These are phyloP conservation scores for Limanda limanda DNA, from an alignment of 2,113 vertebrate genomes.

Conservation along the genomic window DNA sequence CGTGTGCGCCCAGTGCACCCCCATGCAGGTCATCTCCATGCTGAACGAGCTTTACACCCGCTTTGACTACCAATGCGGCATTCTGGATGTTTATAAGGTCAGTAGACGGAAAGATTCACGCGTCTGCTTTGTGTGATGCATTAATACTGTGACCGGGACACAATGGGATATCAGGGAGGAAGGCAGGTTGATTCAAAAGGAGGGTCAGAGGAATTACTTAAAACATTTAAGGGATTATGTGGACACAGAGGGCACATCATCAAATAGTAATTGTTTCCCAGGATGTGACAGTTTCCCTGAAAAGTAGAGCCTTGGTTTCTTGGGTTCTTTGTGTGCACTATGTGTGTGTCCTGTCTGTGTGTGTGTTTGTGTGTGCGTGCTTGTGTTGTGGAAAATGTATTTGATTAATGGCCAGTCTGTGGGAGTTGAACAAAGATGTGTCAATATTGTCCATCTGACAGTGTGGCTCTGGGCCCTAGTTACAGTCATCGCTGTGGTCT, in stretches of 20 bases:
- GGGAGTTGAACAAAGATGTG: constrained; percentile 67
- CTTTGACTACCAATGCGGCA: constrained; percentile 98
- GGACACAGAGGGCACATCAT: not conserved
- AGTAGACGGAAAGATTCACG: constrained; percentile 28
- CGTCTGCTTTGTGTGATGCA: not conserved
- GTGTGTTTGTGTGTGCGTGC: constrained; percentile 15
- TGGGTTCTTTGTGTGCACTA: not conserved
- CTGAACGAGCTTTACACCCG: constrained; percentile 97
- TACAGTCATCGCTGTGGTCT: constrained; percentile 30
- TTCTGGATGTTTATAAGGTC: constrained; percentile 99
- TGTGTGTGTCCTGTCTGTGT: not conserved
- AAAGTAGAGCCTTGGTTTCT: constrained; percentile 3
- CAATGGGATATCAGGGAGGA: not conserved
- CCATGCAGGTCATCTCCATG: constrained; percentile 99
- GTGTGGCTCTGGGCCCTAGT: constrained; percentile 33
- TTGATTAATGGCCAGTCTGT: constrained; percentile 69
- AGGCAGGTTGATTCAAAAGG: not conserved
- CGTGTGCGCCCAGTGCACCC: constrained; percentile 96
- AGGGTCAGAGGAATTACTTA: not conserved
- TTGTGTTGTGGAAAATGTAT: constrained; percentile 67
- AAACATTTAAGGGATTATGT: not conserved
- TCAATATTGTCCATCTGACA: constrained; percentile 72
- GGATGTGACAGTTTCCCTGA: constrained; percentile 2
- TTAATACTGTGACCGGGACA: not conserved
- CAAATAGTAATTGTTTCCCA: not conserved